Conservation (phyloP, 2,113 vertebrate species). For the Scolopax mira region DNA sequence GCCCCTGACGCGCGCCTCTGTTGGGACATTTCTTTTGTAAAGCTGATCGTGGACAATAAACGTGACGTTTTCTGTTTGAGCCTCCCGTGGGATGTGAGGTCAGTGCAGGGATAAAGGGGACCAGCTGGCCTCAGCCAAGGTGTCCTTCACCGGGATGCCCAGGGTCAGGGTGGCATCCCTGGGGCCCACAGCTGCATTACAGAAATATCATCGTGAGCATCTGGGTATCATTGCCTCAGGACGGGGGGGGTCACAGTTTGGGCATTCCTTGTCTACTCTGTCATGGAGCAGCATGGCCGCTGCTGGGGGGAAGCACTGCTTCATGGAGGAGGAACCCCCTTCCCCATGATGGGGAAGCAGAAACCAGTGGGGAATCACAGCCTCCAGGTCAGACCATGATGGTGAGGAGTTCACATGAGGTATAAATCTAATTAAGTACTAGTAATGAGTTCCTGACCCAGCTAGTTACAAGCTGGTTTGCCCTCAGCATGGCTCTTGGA, state of each 20-base stretch:
- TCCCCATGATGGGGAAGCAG: not conserved
- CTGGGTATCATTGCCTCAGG: not conserved
- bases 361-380: not conserved
- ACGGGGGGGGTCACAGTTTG: too few relatives aligned
- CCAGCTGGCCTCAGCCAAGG: accelerated
- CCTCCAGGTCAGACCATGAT: not conserved
- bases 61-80: conserved; percentile 67
- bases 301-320: not conserved
- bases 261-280: not conserved
- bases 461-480: not conserved
- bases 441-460: not conserved
- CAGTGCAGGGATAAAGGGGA: accelerated
- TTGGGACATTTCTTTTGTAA: conserved; percentile 74
- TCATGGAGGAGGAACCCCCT: not conserved
- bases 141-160: not conserved
- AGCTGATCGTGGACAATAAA: conserved; percentile 79
- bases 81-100: accelerated
- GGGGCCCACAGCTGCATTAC: not conserved
- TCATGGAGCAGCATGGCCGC: not conserved
- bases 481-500: accelerated
- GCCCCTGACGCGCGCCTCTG: not conserved
- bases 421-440: not conserved
- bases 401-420: not conserved
- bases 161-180: not conserved
- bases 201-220: not conserved